Conservation (phyloP, 2,797 vertebrate genomes). For the Sarcophilus harrisii region DNA sequence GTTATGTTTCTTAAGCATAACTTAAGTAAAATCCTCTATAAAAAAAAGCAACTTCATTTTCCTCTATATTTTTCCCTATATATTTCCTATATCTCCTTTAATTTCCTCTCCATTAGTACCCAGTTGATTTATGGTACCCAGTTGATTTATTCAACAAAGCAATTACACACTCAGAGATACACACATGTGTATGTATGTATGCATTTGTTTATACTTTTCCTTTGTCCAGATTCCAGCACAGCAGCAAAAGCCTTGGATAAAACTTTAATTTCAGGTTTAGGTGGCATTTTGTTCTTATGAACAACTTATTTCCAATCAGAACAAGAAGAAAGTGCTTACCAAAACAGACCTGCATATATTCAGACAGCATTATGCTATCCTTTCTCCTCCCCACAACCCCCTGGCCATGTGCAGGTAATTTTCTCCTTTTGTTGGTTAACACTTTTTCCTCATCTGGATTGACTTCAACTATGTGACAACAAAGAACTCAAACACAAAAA, state of each 20-base stretch:
- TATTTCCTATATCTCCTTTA: background rate
- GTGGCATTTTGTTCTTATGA: constrained; percentile 60
- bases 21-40: background rate
- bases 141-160: background rate
- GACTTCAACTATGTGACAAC: constrained; percentile 96
- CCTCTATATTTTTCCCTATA: background rate
- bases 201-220: too few relatives aligned
- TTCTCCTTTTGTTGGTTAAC: constrained; percentile 80
- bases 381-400: constrained; percentile 21
- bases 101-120: constrained; percentile 1
- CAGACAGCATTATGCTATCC: background rate
- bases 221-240: background rate
- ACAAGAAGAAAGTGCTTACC: constrained; percentile 35
- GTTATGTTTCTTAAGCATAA: background rate
- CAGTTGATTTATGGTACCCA: constrained; percentile 8
- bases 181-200: background rate
- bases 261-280: constrained; percentile 32
- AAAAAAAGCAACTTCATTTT: background rate
- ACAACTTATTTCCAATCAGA: constrained; percentile 35
- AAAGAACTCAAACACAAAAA: constrained; percentile 88
- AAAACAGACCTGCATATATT: constrained; percentile 16
- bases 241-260: background rate
- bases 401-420: constrained; percentile 63
- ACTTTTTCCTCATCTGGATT: constrained; percentile 90
- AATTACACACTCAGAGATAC: background rate